phyloP scores from a whole-genome alignment of 1,140 invertebrate genomes.

The Drosophila subpulchrella region DNA sequence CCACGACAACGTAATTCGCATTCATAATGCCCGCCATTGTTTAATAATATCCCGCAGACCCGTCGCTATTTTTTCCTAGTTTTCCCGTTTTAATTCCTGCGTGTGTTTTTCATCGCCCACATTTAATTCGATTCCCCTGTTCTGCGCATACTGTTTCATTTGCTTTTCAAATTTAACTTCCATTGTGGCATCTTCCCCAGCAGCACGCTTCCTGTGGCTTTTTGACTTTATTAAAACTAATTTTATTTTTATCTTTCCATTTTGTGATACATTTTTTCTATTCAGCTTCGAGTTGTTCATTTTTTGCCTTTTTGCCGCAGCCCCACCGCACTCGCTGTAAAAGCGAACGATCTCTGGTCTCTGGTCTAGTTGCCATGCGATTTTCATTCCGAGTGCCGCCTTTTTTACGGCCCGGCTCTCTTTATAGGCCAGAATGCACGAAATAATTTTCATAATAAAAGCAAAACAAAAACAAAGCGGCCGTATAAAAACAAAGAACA shows the following conservation, averaged over 20 bases:
- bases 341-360: conserved; percentile 20
- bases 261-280: conserved; percentile 63
- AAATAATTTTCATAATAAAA: conserved; percentile 74
- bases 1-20: conserved; percentile 26
- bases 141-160: conserved; percentile 35
- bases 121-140: conserved; percentile 45
- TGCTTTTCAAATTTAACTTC: conserved; percentile 62
- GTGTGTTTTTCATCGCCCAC: conserved; percentile 28
- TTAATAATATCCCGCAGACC: conserved; percentile 27
- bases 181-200: conserved; percentile 38
- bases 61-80: conserved; percentile 10
- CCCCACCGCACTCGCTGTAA: conserved; percentile 8
- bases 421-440: conserved; percentile 78
- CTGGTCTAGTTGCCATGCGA: conserved; percentile 60
- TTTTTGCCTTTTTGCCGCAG: conserved; percentile 1
- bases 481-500: conserved; percentile 21
- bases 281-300: conserved; percentile 17
- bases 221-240: conserved; percentile 80
- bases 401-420: conserved; percentile 51
- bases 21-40: conserved; percentile 33
- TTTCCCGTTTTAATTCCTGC: conserved; percentile 32
- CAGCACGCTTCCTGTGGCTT: conserved; percentile 58
- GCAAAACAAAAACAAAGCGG: conserved; percentile 44
- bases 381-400: conserved; percentile 49
- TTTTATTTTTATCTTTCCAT: conserved; percentile 66